Evolutionary conservation across 2,888 invertebrate species (phyloP).

Genomic region (Linnaemya vulpina): DNA sequence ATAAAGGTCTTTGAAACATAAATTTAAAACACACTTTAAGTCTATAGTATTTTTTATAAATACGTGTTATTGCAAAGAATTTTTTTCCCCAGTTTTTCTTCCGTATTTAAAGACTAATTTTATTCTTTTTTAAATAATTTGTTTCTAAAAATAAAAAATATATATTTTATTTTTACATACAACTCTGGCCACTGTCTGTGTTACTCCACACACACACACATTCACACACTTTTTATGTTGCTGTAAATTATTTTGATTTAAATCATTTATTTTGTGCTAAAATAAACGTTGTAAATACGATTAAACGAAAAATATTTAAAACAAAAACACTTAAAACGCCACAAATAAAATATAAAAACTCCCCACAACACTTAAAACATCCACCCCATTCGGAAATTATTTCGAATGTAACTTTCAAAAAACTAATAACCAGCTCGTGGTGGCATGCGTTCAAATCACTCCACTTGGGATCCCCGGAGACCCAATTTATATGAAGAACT

Average conservation of each 20-base stretch:
- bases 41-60: too few species aligned
- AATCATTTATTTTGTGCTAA: constrained; percentile 34
- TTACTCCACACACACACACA: constrained; percentile 8
- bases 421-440: constrained; percentile 79
- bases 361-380: constrained; percentile 22
- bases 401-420: constrained; percentile 18
- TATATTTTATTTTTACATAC: constrained; percentile 51
- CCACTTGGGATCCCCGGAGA: constrained; percentile 94
- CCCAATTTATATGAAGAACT: constrained; percentile 94
- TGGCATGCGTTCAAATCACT: constrained; percentile 84
- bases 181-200: constrained; percentile 48
- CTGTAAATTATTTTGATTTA: constrained; percentile 41
- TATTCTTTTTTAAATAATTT: constrained; percentile 63
- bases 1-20: too few species aligned
- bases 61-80: too few species aligned
- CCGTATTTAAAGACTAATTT: constrained; percentile 8
- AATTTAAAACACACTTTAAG: too few species aligned
- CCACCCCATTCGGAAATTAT: not conserved
- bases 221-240: constrained; percentile 53
- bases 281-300: constrained; percentile 58
- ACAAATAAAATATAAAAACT: not conserved
- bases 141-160: constrained; percentile 23
- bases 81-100: constrained; percentile 60
- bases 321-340: constrained; percentile 23
- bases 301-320: constrained; percentile 26